A percentile compares a stretch with the other conserved stretches of the same genome.
Conservation (phyloP, 2,113 vertebrate species). For the Gadus chalcogrammus region DNA sequence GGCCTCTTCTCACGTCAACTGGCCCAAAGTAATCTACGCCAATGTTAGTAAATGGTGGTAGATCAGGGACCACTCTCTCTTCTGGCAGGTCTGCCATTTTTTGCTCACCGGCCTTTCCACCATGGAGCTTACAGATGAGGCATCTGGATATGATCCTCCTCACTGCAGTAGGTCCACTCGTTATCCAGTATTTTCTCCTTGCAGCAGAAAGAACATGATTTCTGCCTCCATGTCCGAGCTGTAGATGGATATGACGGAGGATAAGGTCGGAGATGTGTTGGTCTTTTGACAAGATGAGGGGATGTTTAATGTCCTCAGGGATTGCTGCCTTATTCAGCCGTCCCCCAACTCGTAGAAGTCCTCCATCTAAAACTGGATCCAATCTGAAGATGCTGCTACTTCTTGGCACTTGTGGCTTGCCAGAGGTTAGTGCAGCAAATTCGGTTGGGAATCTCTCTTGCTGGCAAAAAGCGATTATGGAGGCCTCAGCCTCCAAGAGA, state of each 20-base stretch:
- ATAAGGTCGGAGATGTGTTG: constrained; percentile 10
- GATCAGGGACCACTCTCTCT: neutral
- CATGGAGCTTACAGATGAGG: neutral
- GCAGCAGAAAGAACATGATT: neutral
- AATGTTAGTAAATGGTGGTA: neutral
- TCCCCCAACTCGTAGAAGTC: constrained; percentile 9
- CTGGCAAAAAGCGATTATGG: no score
- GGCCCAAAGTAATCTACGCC: no score
- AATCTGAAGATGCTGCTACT: constrained; percentile 5
- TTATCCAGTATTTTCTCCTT: no score
- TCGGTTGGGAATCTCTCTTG: no score
- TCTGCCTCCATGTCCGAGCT: constrained; percentile 9
- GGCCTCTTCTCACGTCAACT: neutral
- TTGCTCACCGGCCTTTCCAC: neutral
- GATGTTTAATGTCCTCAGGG: constrained; percentile 23
- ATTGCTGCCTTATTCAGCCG: constrained; percentile 15
- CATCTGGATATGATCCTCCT: neutral
- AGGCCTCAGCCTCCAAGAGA: no score
- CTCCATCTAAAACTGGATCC: constrained; percentile 2
- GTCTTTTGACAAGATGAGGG: constrained; percentile 15
- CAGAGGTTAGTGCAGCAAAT: neutral
- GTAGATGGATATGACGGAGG: constrained; percentile 13
- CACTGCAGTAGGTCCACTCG: no score
- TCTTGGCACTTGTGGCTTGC: neutral
- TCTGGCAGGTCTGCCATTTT: neutral